phyloP scores from a whole-genome alignment of 2,888 invertebrate genomes.

The Pegoplata infirma region DNA sequence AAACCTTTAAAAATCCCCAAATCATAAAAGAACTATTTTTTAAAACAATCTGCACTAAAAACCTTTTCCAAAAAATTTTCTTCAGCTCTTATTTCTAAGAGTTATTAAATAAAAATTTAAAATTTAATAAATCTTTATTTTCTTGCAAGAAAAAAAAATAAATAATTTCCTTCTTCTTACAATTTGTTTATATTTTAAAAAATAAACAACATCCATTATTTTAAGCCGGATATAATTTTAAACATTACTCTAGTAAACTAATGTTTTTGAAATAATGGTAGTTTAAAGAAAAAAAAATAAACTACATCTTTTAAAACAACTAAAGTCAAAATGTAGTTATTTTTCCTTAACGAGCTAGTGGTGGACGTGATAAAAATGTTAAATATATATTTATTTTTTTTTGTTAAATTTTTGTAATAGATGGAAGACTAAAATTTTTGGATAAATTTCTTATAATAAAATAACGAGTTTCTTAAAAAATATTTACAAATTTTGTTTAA shows the following conservation, averaged over 20 bases:
- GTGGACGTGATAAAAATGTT: not conserved
- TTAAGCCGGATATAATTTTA: slow-evolving; percentile 32
- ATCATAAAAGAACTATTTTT: no score
- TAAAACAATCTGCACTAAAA: no score
- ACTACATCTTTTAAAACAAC: slow-evolving; percentile 2
- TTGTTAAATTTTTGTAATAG: no score
- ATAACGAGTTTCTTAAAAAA: no score
- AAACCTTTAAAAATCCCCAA: no score
- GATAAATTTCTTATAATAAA: not conserved
- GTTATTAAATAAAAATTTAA: no score
- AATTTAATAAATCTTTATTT: no score
- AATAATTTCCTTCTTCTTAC: no score
- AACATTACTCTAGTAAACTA: slow-evolving; percentile 3
- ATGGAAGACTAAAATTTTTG: no score
- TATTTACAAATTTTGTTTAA: no score
- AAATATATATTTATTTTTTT: not conserved
- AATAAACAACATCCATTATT: not conserved
- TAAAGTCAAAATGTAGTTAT: not conserved
- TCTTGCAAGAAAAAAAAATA: not conserved
- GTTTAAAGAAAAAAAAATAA: not conserved
- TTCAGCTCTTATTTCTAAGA: no score
- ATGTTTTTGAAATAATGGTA: slow-evolving; percentile 10
- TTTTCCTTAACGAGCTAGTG: not conserved
- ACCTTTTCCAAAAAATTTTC: no score
- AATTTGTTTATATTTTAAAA: not conserved